Evolutionary conservation across 2,113 vertebrate genomes (phyloP).

Genomic region (Puma concolor): DNA sequence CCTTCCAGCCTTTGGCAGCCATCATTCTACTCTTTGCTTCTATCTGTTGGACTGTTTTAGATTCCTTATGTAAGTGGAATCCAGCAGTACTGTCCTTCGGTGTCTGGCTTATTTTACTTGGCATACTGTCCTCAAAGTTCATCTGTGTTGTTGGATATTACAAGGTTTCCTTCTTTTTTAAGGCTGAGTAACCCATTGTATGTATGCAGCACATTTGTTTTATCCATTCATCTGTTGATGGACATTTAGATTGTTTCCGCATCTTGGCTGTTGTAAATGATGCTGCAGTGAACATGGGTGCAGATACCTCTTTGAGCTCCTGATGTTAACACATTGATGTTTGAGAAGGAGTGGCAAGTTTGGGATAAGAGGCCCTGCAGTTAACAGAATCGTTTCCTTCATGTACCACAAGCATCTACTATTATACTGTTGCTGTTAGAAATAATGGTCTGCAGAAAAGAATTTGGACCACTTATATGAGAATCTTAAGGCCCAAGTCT

Average conservation of each 20-base stretch:
- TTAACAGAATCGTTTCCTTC: not conserved
- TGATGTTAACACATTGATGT: not conserved
- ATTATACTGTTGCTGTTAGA: not conserved
- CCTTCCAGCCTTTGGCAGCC: not conserved
- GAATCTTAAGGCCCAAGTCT: not conserved
- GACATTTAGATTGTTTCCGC: not conserved
- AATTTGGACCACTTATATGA: not conserved
- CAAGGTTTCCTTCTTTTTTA: not conserved
- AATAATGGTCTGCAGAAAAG: not conserved
- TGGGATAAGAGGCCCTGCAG: not conserved
- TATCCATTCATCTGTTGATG: not conserved
- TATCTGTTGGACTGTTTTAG: not conserved
- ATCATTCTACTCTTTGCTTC: not conserved
- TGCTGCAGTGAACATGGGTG: not conserved
- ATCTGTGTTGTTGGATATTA: not conserved
- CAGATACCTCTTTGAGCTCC: not conserved
- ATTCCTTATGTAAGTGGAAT: not conserved
- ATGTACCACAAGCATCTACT: not conserved
- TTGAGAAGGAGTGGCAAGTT: not conserved
- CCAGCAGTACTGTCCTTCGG: not conserved
- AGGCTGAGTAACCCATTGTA: not conserved
- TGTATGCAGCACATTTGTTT: not conserved
- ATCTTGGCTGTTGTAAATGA: not conserved
- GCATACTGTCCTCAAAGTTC: not conserved
- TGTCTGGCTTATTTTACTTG: not conserved